A percentile compares a stretch with the other conserved stretches of the same genome.
Evolutionary conservation across 2,888 invertebrate genomes (phyloP).

Genomic region (Cataglyphis albicans): DNA sequence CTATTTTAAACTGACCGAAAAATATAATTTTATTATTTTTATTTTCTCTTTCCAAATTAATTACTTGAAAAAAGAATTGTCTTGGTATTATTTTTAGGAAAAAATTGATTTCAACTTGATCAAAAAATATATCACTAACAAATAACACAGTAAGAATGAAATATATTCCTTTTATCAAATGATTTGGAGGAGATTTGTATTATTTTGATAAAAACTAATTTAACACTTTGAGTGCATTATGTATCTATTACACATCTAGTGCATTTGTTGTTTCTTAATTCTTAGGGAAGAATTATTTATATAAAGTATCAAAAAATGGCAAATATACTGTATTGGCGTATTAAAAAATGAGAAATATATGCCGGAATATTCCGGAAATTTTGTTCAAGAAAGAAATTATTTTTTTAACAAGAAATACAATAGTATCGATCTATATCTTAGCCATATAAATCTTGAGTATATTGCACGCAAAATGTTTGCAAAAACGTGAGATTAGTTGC

Average conservation of each 20-base stretch:
- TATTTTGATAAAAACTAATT: constrained; percentile 9
- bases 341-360: too few species aligned
- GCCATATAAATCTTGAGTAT: not conserved
- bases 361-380: not conserved
- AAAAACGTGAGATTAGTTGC: constrained; percentile 51
- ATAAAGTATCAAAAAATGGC: not conserved
- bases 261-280: not conserved
- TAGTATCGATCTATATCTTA: not conserved
- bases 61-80: not conserved
- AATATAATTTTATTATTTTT: not conserved
- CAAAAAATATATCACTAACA: not conserved
- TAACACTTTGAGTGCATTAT: constrained; percentile 24
- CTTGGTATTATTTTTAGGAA: not conserved
- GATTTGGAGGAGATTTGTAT: not conserved
- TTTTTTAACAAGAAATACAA: not conserved
- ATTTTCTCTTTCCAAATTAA: not conserved
- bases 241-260: not conserved
- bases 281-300: not conserved
- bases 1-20: not conserved
- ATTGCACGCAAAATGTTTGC: constrained; percentile 29
- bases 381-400: not conserved
- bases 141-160: constrained; percentile 12
- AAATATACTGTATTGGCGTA: not conserved
- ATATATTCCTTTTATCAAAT: constrained; percentile 6
- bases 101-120: not conserved